These are phyloP conservation scores for Drosophila kikkawai DNA, from an alignment of 1,140 invertebrate species.

Conservation along the genomic window DNA sequence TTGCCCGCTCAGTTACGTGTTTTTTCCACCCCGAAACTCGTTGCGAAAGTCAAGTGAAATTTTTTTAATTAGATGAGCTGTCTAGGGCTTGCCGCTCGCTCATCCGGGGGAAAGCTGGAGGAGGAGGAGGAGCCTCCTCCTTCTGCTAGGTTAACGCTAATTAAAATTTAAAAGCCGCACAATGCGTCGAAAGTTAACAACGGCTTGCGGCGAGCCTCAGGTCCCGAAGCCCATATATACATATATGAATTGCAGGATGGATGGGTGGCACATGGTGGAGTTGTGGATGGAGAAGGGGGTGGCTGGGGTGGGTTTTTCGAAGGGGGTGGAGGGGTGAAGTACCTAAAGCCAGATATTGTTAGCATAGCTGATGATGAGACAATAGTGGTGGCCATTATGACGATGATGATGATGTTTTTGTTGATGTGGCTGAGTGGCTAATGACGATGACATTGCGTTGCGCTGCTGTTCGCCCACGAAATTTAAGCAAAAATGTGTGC, in stretches of 20 bases:
- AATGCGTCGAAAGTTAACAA: conserved; percentile 81
- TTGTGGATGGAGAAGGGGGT: conserved; percentile 20
- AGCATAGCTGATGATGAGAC: conserved; percentile 70
- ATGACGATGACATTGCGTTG: conserved; percentile 54
- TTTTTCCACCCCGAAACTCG: conserved; percentile 24
- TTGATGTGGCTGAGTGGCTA: conserved; percentile 32
- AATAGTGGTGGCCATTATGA: conserved; percentile 50
- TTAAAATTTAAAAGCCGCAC: conserved; percentile 84
- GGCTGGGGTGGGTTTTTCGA: neutral
- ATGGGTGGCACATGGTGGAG: conserved; percentile 11
- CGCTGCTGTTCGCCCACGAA: conserved; percentile 57
- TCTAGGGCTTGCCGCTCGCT: conserved; percentile 38
- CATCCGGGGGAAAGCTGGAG: neutral
- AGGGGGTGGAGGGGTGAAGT: conserved; percentile 2
- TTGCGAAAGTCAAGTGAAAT: conserved; percentile 49
- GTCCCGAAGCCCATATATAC: conserved; percentile 27
- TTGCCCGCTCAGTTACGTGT: neutral
- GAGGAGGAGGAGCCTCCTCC: conserved; percentile 15
- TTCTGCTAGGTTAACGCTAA: conserved; percentile 70
- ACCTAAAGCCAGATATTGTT: conserved; percentile 72
- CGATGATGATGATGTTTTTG: conserved; percentile 44
- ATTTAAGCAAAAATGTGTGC: conserved; percentile 48
- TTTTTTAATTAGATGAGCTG: conserved; percentile 76
- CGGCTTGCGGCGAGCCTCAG: conserved; percentile 46
- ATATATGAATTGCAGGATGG: conserved; percentile 48